Evolutionary conservation across 92 coral and sea anemone genomes (phyloP).

Genomic region (Diadumene lineata): DNA sequence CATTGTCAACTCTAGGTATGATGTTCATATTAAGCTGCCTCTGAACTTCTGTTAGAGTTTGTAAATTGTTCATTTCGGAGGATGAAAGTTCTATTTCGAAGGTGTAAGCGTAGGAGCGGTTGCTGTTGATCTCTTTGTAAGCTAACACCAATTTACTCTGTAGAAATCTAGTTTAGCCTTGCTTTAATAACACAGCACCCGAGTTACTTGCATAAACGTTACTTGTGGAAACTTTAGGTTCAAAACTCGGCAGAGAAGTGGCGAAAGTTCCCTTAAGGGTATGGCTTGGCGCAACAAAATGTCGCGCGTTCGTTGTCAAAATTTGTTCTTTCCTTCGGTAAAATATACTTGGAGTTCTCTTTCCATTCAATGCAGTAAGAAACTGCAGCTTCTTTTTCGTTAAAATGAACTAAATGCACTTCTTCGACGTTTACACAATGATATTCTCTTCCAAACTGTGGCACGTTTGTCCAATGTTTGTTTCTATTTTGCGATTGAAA

Average conservation of each 20-base stretch:
- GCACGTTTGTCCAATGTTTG: conserved; percentile 21
- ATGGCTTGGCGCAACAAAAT: conserved; percentile 4
- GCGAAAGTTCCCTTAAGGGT: too few species aligned
- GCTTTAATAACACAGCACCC: background rate
- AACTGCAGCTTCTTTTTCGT: background rate
- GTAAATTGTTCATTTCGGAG: conserved; percentile 12
- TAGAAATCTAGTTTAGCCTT: background rate
- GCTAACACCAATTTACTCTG: background rate
- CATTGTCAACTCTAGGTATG: conserved; percentile 31
- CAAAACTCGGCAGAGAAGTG: background rate
- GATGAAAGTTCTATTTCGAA: conserved; percentile 33
- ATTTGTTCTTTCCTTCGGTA: background rate
- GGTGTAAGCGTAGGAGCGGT: conserved; percentile 5
- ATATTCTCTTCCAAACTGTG: conserved; percentile 7
- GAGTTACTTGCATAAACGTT: background rate
- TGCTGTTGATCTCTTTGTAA: background rate
- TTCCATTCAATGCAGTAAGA: background rate
- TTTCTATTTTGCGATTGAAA: conserved; percentile 37
- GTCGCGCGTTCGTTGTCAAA: background rate
- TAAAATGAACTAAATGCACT: background rate
- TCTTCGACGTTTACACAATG: conserved; percentile 1
- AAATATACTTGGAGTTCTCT: background rate
- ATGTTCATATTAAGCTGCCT: conserved; percentile 27
- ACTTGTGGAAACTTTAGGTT: background rate
- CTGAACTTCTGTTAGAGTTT: conserved; percentile 16